phyloP scores from a whole-genome alignment of 2,113 vertebrate species.

The Pollachius pollachius region DNA sequence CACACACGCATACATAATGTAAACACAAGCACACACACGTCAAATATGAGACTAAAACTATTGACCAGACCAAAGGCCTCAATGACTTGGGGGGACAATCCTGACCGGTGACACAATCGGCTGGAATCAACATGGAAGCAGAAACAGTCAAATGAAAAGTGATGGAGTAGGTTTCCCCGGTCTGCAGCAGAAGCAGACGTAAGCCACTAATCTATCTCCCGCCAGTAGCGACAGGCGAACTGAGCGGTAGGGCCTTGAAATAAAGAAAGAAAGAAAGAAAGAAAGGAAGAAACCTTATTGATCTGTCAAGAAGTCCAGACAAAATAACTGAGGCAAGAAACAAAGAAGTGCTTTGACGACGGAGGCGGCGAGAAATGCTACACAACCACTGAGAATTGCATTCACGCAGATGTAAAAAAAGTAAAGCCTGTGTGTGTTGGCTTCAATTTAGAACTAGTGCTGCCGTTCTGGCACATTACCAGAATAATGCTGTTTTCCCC shows the following conservation, averaged over 20 bases:
- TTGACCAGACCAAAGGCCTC: background rate
- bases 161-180: background rate
- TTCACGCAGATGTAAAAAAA: too few species aligned
- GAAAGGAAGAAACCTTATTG: constrained; percentile 27
- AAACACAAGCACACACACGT: too few species aligned
- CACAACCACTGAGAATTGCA: too few species aligned
- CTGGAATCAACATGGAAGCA: background rate
- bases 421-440: too few species aligned
- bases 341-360: constrained; percentile 11
- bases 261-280: constrained; percentile 18
- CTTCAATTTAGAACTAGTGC: too few species aligned
- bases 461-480: too few species aligned
- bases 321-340: constrained; percentile 16
- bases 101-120: background rate
- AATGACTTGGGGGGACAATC: background rate
- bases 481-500: too few species aligned
- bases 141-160: background rate
- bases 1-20: too few species aligned
- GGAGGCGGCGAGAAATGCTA: constrained; percentile 1
- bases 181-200: constrained; percentile 23
- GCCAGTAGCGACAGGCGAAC: constrained; percentile 42
- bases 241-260: constrained; percentile 40
- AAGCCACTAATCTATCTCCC: constrained; percentile 29
- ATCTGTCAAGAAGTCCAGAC: constrained; percentile 39
- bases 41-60: too few species aligned